Base-by-base conservation (phyloP, 64 coral and sea anemone genomes). In the Catalaphyllia jardinei region DNA sequence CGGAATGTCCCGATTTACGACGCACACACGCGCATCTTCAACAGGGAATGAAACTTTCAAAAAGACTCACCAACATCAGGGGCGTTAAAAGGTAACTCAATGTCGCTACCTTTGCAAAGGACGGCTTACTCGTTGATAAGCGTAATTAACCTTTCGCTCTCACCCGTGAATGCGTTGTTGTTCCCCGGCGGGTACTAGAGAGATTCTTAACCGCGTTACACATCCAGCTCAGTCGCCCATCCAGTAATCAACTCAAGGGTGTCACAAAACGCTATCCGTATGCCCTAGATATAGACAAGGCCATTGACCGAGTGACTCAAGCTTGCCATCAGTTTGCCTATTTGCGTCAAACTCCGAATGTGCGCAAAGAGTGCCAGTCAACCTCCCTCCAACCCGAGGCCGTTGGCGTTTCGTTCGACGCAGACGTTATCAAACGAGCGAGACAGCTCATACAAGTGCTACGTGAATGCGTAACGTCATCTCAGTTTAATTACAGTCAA, bases 241-340 rank as follows among this genome's bases (percentile, higher is more conserved):
- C 54, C 20, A 52, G 90, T 67, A 57, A 92, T 57, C 82, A 92
- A 76, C 80, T 92, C 17, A 92, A 92, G 49, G 38, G 77, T 24
- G 52, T 87, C 31, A 52, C 75, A 2, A 76, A 67, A 20, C 90
- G 90, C 35, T 92, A 92, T 67, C 42, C 87, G 29, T 92, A 50
- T 64, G 90, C 90, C 63, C 60, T 92, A n/a, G 82, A 92, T 19
- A 87, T 87, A 49, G 83, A 92, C 20, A 87, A 92, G 24, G 82
- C 82, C 1, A 31, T 92, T 29, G 72, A 92, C 9, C 80, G 22
- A 11, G 35, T 92, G 22, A 78, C 83, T 14, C 25, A 52, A 10
- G 76, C 33, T 25, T 87, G 86, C 64, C 83, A 87, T 62, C n/a
- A 13, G 0, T 93, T 76, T 59, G 83, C 84, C 80, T 39, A 76